phyloP scores from a whole-genome alignment of 2,888 invertebrate species.

The Phengaris arion region DNA sequence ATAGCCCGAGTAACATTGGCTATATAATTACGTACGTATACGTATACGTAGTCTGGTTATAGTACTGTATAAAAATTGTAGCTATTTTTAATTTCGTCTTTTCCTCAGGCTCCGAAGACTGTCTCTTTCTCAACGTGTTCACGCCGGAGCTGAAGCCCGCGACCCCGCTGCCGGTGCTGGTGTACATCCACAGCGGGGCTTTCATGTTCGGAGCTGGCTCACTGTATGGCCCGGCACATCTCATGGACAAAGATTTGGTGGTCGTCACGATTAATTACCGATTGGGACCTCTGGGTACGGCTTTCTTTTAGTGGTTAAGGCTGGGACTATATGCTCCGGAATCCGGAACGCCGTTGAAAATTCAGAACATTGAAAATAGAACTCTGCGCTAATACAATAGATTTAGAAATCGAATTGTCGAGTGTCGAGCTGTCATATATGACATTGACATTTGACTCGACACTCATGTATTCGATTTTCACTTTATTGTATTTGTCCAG shows the following conservation, averaged over 20 bases:
- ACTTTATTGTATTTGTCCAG: too few relatives aligned
- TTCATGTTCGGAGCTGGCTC: conserved; percentile 79
- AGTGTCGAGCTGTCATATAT: too few relatives aligned
- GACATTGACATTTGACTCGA: too few relatives aligned
- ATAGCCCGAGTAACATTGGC: too few relatives aligned
- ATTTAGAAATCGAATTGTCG: too few relatives aligned
- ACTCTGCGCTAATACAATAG: too few relatives aligned
- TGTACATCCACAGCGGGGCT: conserved; percentile 80
- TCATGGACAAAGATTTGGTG: conserved; percentile 80
- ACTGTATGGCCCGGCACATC: conserved; percentile 68
- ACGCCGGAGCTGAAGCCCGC: conserved; percentile 57
- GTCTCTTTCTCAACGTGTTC: conserved; percentile 79
- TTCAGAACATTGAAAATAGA: too few relatives aligned
- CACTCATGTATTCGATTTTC: too few relatives aligned
- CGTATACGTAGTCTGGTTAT: too few relatives aligned
- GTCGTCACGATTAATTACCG: conserved; percentile 82
- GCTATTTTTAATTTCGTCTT: neutral
- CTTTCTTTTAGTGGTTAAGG: neutral
- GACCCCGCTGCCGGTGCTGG: conserved; percentile 71
- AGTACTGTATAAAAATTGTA: neutral
- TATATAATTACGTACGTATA: too few relatives aligned
- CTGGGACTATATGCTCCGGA: too few relatives aligned
- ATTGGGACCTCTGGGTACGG: conserved; percentile 79
- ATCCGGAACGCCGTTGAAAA: too few relatives aligned
- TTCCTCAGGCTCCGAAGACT: conserved; percentile 69